These are phyloP conservation scores for Diaprepes abbreviatus DNA, from an alignment of 2,888 invertebrate genomes.

Conservation along the genomic window DNA sequence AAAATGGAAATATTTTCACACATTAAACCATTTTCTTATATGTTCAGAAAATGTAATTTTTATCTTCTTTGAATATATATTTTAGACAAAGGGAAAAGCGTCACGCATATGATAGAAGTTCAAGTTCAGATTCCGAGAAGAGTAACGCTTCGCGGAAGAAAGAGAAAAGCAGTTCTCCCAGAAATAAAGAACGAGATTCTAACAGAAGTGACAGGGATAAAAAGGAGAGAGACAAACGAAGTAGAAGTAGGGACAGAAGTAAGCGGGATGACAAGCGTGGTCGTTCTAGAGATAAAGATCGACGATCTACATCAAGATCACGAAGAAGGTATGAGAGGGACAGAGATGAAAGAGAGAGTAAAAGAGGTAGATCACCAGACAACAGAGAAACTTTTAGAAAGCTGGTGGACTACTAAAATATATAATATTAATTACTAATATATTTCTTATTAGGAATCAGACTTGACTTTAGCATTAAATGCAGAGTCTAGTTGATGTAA, in stretches of 20 bases:
- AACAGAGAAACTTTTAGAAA: constrained; percentile 27
- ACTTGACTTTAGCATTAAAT: neutral
- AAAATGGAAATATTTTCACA: no score
- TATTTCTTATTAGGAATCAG: neutral
- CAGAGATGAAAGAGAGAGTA: constrained; percentile 16
- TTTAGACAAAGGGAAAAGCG: constrained; percentile 87
- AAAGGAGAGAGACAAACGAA: constrained; percentile 24
- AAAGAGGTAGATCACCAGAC: constrained; percentile 29
- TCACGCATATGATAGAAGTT: constrained; percentile 73
- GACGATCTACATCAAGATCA: constrained; percentile 35
- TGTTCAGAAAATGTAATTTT: no score
- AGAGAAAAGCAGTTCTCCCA: constrained; percentile 36
- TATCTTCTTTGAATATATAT: constrained; percentile 20
- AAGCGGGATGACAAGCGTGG: constrained; percentile 6
- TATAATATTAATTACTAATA: neutral
- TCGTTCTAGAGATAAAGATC: constrained; percentile 22
- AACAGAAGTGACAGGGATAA: constrained; percentile 52
- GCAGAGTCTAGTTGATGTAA: neutral
- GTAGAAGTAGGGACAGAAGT: constrained; percentile 30
- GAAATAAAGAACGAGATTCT: constrained; percentile 28
- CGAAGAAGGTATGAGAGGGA: constrained; percentile 21
- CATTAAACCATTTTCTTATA: no score
- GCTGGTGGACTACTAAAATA: constrained; percentile 33
- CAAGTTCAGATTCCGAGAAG: constrained; percentile 66
- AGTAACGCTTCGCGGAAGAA: constrained; percentile 33